Percentiles rank a stretch among this genome's conserved stretches.
phyloP scores from a whole-genome alignment of 2,797 vertebrate species.

The Cetoscarus ocellatus region DNA sequence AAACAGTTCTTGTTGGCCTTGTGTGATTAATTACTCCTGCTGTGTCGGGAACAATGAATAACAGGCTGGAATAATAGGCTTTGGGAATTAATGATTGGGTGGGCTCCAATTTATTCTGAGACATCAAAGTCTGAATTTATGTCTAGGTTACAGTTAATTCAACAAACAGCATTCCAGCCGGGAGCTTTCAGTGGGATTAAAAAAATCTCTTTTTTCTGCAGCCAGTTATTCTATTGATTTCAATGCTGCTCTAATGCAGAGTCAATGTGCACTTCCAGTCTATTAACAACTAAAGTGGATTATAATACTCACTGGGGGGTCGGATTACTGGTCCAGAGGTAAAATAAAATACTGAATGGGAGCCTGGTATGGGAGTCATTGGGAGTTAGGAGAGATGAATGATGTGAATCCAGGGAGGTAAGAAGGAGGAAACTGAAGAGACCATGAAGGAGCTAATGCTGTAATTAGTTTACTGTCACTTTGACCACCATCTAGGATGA shows the following conservation, averaged over 20 bases:
- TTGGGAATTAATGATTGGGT: background rate
- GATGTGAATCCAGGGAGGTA: conserved; percentile 1
- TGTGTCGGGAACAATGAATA: background rate
- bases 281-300: conserved; percentile 12
- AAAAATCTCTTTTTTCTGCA: conserved; percentile 15
- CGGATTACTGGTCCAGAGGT: conserved; percentile 1
- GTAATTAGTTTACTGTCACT: background rate
- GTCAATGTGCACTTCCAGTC: conserved; percentile 23
- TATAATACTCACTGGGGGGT: conserved; percentile 17
- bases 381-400: conserved; percentile 1
- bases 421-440: background rate
- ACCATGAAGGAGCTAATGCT: background rate
- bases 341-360: background rate
- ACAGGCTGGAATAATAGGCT: background rate
- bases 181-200: conserved; percentile 10
- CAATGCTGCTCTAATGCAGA: conserved; percentile 20
- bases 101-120: conserved; percentile 1
- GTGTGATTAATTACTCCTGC: background rate
- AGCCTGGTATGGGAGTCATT: background rate
- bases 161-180: background rate
- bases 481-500: background rate
- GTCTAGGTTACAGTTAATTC: conserved; percentile 32
- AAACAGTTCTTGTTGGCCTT: background rate
- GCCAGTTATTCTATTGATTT: conserved; percentile 29
- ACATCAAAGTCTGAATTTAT: background rate